Evolutionary conservation across 2,113 vertebrate genomes (phyloP).

Genomic region (Cinclus mexicanus): DNA sequence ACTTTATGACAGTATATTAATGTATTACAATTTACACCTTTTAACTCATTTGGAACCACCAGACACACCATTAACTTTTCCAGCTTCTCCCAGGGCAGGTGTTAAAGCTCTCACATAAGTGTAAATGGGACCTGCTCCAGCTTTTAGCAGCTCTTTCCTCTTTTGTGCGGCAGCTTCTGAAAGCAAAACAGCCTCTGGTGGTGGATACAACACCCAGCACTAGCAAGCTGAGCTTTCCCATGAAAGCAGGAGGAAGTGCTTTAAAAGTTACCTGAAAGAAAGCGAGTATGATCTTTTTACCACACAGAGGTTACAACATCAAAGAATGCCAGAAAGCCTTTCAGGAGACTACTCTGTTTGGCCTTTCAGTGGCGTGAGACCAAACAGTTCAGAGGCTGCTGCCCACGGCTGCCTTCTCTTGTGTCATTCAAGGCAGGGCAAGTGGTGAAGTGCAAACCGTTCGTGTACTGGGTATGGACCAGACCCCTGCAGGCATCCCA

Average conservation of each 20-base stretch:
- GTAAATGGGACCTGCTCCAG: background rate
- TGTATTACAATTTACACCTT: background rate
- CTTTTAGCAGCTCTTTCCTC: background rate
- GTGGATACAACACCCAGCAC: background rate
- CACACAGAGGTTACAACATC: slow-evolving; percentile 3
- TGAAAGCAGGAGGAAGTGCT: background rate
- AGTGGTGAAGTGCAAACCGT: background rate
- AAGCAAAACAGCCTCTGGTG: slow-evolving; percentile 4
- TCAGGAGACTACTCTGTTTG: slow-evolving; percentile 11
- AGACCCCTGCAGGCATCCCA: background rate
- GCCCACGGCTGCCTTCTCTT: background rate
- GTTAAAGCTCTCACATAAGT: background rate
- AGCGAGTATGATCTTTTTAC: background rate
- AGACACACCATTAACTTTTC: background rate
- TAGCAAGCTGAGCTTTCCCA: background rate
- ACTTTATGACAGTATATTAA: background rate
- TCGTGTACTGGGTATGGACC: background rate
- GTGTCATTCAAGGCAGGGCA: background rate
- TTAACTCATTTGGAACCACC: background rate
- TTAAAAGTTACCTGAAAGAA: slow-evolving; percentile 9
- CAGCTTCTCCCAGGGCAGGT: background rate
- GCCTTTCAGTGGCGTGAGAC: background rate
- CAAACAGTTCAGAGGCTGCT: slow-evolving; percentile 11
- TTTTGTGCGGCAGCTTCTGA: background rate
- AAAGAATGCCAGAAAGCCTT: background rate